Conservation (phyloP, 2,888 invertebrate genomes). For the Troglohyphantes excavatus region DNA sequence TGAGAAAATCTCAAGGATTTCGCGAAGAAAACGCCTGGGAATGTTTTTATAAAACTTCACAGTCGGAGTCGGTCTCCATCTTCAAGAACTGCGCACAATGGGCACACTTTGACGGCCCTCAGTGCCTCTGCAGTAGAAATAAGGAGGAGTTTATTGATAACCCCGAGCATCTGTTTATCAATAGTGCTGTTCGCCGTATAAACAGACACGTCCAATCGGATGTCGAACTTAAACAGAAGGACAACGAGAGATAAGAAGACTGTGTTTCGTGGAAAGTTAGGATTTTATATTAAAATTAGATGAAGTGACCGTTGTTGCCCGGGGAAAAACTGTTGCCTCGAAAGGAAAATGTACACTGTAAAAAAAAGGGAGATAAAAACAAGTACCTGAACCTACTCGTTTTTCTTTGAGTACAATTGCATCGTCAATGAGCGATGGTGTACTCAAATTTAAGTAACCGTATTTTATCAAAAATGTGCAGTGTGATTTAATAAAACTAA, state of each 20-base stretch:
- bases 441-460: too few species aligned
- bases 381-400: too few species aligned
- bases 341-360: too few species aligned
- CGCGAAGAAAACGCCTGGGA: background rate
- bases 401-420: too few species aligned
- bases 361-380: too few species aligned
- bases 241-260: background rate
- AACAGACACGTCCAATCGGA: conserved; percentile 1
- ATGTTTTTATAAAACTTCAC: background rate
- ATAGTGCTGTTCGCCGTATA: background rate
- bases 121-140: background rate
- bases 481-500: too few species aligned
- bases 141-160: background rate
- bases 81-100: background rate
- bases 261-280: too few species aligned
- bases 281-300: too few species aligned
- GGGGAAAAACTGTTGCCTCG: too few species aligned
- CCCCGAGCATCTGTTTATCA: conserved; percentile 22
- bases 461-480: too few species aligned
- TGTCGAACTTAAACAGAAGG: background rate
- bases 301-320: too few species aligned
- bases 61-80: background rate
- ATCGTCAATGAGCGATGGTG: too few species aligned
- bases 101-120: background rate
- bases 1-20: background rate